These are phyloP conservation scores for Strigamia crassipes DNA, from an alignment of 2,888 invertebrate genomes.

Conservation along the genomic window DNA sequence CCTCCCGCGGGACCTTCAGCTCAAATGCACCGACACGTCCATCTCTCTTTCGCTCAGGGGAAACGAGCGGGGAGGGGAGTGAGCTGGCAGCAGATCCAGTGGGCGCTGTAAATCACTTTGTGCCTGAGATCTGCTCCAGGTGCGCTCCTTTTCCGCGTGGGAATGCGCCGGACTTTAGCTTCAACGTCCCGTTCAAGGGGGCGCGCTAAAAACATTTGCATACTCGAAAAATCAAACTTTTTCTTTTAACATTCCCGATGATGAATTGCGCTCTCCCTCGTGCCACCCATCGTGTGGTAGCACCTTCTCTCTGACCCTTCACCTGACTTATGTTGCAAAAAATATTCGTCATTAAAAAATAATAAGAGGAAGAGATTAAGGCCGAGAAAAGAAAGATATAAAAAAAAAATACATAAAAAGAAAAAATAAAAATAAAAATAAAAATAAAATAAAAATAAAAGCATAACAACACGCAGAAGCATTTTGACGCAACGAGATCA, in stretches of 20 bases:
- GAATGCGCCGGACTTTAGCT: slow-evolving; percentile 37
- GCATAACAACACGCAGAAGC: slow-evolving; percentile 42
- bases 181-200: not conserved
- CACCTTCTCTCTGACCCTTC: slow-evolving; percentile 31
- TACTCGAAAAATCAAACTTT: not conserved
- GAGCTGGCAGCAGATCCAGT: slow-evolving; percentile 31
- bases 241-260: not conserved
- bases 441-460: slow-evolving; percentile 43
- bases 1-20: slow-evolving; percentile 38
- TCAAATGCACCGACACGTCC: slow-evolving; percentile 42
- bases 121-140: slow-evolving; percentile 42
- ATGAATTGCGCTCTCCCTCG: slow-evolving; percentile 8
- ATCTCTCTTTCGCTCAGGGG: slow-evolving; percentile 4
- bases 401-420: slow-evolving; percentile 33
- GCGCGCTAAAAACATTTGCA: not conserved
- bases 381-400: slow-evolving; percentile 14
- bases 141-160: slow-evolving; percentile 40
- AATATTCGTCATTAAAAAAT: not conserved
- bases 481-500: slow-evolving; percentile 40
- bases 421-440: slow-evolving; percentile 43
- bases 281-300: slow-evolving; percentile 35
- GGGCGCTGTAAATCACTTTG: slow-evolving; percentile 40
- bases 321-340: not conserved
- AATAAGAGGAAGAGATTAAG: slow-evolving; percentile 46
- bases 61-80: not conserved